Base-by-base conservation (phyloP, 1,140 invertebrate species). In the Lamellibrachia luymesi region DNA sequence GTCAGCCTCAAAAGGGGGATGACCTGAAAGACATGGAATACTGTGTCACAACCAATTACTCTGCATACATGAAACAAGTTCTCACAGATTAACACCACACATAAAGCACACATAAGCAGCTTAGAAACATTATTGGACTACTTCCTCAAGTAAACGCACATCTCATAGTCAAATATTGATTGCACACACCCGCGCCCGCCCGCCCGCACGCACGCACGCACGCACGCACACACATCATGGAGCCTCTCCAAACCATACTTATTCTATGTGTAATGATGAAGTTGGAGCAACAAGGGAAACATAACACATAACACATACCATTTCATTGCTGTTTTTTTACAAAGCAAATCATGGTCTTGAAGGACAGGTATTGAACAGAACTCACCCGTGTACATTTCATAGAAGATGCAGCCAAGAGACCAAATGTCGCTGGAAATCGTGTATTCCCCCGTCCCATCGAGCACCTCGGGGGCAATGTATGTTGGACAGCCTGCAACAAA, bases 341-440 rank as follows among this genome's bases (percentile, higher is more conserved):
- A 17, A 2, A 80, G 25, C 64, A 80, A 4, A 8, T 2, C 64
- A 80, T 22, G 25, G 25, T 22, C 64, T 22, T 80, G 64, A 22
- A 80, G 13, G 17, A 17, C 64, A 22, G 64, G 25, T 22, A 10
- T 49, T 91, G 17, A n/a, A 8, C 17, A 91, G 27, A 5, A 91
- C 92, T 93, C 94, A 95, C 96, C 96, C 92, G 96, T 95, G 93
- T 95, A 96, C 95, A 96, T 95, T 94, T 96, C 95, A 94, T 96
- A 96, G 10, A 96, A 92, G 52, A 96, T 95, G 94, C 95, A 96
- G 13, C 96, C 96, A 6, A 96, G 94, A 50, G 96, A 96, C 96
- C 96, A 96, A 2, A 96, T 93, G 93, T 96, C 96, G 95, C 94
- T 95, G 7, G 94, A 52, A 7, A 96, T 94, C 6, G 94, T 95